These are phyloP conservation scores for Verasper variegatus DNA, from an alignment of 2,113 vertebrate species.

Conservation along the genomic window DNA sequence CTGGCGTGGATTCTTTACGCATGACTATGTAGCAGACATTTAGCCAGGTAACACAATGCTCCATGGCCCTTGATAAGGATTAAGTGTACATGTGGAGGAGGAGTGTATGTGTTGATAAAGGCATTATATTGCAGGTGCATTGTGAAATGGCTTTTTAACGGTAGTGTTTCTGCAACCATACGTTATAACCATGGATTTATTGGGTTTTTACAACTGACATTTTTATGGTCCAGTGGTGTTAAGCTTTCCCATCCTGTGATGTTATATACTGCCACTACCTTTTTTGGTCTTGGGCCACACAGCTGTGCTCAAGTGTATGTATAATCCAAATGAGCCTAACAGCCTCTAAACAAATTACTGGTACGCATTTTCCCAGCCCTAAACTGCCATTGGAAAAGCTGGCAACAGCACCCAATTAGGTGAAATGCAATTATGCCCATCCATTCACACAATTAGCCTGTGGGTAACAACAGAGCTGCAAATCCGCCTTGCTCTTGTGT, in stretches of 20 bases:
- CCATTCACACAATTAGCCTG: slow-evolving; percentile 76
- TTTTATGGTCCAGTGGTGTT: slow-evolving; percentile 42
- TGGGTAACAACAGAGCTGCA: slow-evolving; percentile 67
- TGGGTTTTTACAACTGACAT: slow-evolving; percentile 42
- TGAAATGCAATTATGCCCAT: slow-evolving; percentile 79
- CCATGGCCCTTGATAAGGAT: slow-evolving; percentile 27
- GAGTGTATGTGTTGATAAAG: slow-evolving; percentile 22
- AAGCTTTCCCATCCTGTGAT: slow-evolving; percentile 50
- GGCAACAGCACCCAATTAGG: slow-evolving; percentile 75
- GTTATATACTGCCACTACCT: slow-evolving; percentile 44
- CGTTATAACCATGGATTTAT: slow-evolving; percentile 36
- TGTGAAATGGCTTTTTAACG: slow-evolving; percentile 29
- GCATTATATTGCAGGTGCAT: slow-evolving; percentile 4
- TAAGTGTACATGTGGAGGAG: slow-evolving; percentile 9
- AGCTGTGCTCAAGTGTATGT: slow-evolving; percentile 76
- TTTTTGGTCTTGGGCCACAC: slow-evolving; percentile 70
- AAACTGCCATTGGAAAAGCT: slow-evolving; percentile 76
- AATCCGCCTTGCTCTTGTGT: slow-evolving; percentile 58
- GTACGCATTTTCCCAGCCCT: slow-evolving; percentile 64
- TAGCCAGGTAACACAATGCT: slow-evolving; percentile 52
- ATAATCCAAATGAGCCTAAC: slow-evolving; percentile 77
- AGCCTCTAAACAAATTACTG: slow-evolving; percentile 76
- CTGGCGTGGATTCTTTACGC: slow-evolving; percentile 59
- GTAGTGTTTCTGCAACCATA: slow-evolving; percentile 21
- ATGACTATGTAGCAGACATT: slow-evolving; percentile 46